phyloP scores from a whole-genome alignment of 2,797 vertebrate genomes.

The Falco berigora region DNA sequence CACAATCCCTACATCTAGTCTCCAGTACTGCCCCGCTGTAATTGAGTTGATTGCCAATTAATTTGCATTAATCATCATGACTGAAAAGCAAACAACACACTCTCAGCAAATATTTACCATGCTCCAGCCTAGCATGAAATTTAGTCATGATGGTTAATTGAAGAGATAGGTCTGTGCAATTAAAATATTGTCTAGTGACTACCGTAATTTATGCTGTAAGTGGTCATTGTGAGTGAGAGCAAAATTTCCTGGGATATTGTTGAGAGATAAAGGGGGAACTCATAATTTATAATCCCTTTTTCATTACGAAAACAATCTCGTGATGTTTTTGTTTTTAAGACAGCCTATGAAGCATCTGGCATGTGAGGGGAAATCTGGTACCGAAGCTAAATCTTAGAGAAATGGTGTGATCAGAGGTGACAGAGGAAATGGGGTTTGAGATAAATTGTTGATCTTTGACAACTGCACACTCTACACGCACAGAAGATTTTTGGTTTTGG shows the following conservation, averaged over 20 bases:
- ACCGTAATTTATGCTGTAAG: background rate
- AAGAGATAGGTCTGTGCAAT: constrained; percentile 13
- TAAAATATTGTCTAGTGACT: background rate
- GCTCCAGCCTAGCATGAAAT: constrained; percentile 19
- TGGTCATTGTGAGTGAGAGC: background rate
- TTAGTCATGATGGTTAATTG: constrained; percentile 1
- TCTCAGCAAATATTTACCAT: constrained; percentile 33
- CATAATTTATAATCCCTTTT: background rate
- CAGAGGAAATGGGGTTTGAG: background rate
- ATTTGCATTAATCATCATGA: constrained; percentile 36
- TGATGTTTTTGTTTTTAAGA: background rate
- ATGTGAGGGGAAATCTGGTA: background rate
- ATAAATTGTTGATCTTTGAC: background rate
- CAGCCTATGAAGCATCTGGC: background rate
- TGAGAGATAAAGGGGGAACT: background rate
- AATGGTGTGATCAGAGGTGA: background rate
- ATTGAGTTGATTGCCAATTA: constrained; percentile 41
- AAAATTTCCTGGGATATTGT: background rate
- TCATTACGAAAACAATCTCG: background rate
- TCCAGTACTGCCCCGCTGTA: background rate
- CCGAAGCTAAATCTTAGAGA: background rate
- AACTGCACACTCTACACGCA: background rate
- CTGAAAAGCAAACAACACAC: constrained; percentile 9
- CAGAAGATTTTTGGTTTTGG: background rate
- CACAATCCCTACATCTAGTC: background rate